Conservation (phyloP, 2,797 vertebrate species). For the Enteromius treurensis region DNA sequence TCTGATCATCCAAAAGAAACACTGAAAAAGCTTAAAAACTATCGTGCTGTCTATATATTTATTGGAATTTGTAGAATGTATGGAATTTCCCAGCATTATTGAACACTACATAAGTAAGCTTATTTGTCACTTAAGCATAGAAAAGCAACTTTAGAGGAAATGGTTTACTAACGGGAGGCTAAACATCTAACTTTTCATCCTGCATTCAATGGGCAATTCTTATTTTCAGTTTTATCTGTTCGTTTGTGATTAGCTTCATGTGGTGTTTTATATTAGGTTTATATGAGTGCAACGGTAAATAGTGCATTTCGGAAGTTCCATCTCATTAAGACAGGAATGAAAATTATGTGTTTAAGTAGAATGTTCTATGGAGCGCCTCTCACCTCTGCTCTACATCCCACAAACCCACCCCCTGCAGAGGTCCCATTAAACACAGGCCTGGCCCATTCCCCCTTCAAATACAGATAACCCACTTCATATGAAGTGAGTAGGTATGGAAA, state of each 20-base stretch:
- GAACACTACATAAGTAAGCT: neutral
- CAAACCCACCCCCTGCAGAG: slow-evolving; percentile 59
- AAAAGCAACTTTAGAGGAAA: neutral
- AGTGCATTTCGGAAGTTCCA: slow-evolving; percentile 48
- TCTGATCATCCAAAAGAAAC: neutral
- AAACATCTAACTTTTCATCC: neutral
- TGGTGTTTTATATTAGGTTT: slow-evolving; percentile 39
- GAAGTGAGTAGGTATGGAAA: slow-evolving; percentile 62
- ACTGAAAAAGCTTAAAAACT: neutral
- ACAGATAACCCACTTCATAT: slow-evolving; percentile 51
- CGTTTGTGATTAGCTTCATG: slow-evolving; percentile 7
- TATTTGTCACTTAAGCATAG: neutral
- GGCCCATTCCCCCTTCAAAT: slow-evolving; percentile 51
- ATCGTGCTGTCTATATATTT: neutral
- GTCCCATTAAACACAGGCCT: slow-evolving; percentile 72
- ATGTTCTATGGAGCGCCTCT: slow-evolving; percentile 52
- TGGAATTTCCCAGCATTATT: neutral
- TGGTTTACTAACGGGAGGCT: neutral
- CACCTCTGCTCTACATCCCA: slow-evolving; percentile 53
- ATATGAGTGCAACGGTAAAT: slow-evolving; percentile 44
- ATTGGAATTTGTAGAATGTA: neutral
- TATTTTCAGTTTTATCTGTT: neutral
- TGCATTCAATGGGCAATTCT: neutral
- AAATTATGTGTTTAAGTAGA: slow-evolving; percentile 63
- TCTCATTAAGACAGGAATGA: slow-evolving; percentile 52